These are phyloP conservation scores for Amiota communis DNA, from an alignment of 2,888 invertebrate genomes.

Conservation along the genomic window DNA sequence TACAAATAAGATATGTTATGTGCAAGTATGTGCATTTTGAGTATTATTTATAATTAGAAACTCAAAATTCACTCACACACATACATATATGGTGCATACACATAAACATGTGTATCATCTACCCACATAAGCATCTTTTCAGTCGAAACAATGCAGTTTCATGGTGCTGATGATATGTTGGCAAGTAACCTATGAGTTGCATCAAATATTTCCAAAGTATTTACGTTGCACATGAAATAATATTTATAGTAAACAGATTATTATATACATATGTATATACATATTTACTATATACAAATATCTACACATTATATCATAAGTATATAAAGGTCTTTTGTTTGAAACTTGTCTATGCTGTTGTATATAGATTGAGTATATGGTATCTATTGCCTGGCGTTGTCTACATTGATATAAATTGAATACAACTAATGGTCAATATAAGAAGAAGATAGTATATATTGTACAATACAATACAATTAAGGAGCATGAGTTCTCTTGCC, in stretches of 20 bases:
- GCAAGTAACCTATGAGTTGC: no score
- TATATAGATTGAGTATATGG: no score
- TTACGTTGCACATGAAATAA: constrained; percentile 65
- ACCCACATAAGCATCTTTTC: constrained; percentile 43
- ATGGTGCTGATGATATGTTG: no score
- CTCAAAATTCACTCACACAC: constrained; percentile 55
- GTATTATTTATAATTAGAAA: constrained; percentile 66
- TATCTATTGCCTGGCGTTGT: constrained; percentile 49
- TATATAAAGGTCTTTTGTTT: neutral
- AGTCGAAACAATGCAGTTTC: constrained; percentile 36
- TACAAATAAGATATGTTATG: constrained; percentile 49
- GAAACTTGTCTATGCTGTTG: constrained; percentile 36
- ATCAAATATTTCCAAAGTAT: constrained; percentile 56
- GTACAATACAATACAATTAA: no score
- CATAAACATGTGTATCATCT: constrained; percentile 51
- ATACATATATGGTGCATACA: constrained; percentile 31
- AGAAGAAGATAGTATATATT: neutral
- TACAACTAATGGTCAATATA: constrained; percentile 65
- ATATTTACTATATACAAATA: neutral
- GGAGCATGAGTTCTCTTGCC: no score
- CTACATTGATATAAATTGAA: constrained; percentile 63
- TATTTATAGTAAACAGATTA: constrained; percentile 67
- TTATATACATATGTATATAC: constrained; percentile 59
- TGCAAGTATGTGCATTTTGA: constrained; percentile 33
- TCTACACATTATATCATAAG: neutral